A percentile compares a stretch with the other conserved stretches of the same genome.
Evolutionary conservation across 2,797 vertebrate genomes (phyloP).

Genomic region (Poecile montanus): DNA sequence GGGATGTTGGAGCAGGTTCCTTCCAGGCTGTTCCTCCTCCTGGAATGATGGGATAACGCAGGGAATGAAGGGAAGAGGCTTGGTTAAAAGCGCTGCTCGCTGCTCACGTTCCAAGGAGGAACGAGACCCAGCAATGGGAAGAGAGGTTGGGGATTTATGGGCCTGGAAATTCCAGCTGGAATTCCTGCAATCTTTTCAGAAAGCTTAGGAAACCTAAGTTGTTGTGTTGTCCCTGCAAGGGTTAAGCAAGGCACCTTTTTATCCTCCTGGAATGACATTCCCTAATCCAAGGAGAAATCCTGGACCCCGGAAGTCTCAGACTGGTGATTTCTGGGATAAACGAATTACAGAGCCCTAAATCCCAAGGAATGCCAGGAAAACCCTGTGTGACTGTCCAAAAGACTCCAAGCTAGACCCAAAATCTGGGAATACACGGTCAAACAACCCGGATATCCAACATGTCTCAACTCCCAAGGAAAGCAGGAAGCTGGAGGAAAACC

Average conservation of each 20-base stretch:
- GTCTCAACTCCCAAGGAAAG: not conserved
- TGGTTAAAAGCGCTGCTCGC: not conserved
- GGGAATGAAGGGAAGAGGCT: not conserved
- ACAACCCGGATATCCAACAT: fast-evolving
- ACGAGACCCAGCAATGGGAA: fast-evolving
- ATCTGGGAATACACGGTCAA: not conserved
- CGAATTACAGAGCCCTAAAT: not conserved
- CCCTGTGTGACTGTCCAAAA: fast-evolving
- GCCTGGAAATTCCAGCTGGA: not conserved
- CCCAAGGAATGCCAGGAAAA: not conserved
- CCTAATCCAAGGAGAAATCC: not conserved
- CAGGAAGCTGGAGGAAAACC: not conserved
- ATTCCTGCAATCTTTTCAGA: not conserved
- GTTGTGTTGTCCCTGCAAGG: not conserved
- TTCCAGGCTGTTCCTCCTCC: not conserved
- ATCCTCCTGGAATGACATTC: not conserved
- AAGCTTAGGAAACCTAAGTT: not conserved
- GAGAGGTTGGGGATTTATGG: not conserved
- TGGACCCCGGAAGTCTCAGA: not conserved
- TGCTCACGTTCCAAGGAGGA: not conserved
- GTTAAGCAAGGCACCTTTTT: not conserved
- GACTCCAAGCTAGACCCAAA: not conserved
- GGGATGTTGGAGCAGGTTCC: not conserved
- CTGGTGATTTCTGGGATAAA: not conserved
- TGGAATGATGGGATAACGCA: fast-evolving